Base-by-base conservation (phyloP, 1,140 invertebrate genomes). In the Conopomorpha cramerella region DNA sequence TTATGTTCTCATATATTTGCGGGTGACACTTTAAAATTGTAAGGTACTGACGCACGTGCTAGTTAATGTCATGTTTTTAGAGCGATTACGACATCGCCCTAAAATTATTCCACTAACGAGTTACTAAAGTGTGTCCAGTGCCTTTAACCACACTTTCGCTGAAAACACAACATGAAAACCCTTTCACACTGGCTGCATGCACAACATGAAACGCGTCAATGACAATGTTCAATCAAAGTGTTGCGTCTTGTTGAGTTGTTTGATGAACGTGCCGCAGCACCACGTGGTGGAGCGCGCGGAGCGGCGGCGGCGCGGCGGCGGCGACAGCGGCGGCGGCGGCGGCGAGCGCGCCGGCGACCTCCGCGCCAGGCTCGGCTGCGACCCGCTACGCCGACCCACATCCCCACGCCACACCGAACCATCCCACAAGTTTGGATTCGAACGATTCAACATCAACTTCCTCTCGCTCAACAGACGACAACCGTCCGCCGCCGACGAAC, bases 221-320 rank as follows among this genome's bases (percentile, higher is more conserved):
- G n/a, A n/a, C n/a, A n/a, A n/a, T n/a, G 61, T 79, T 77, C 71
- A 80, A 56, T 83, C 82, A 46, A 83, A 78, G 61, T 84, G 82
- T 40, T 84, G 82, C 4, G 82, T 81, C 55, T 82, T 82, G 36
- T 78, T 78, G 43, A 83, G 63, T 40, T 83, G 82, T 48, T 80
- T 79, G 39, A 83, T 79, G 55, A 84, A 82, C 16, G 79, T 78
- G 38, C 81, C 82, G 51, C 82, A 84, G 51, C 82, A 84, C 82
- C 82, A 83, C 4, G 81, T 83, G 37, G 81, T 82, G 30, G 82
- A 82, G 30, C 82, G 65, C 13, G 77, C 67, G 13, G 78, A 76
- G 46, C 79, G 79, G 2, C 78, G 57, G 12, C 65, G 58, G 12
- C 16, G 55, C 23, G 36, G 49, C 32, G 27, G 45, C 34, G 43